Evolutionary conservation across 37 sponge, comb jelly and placozoan species (phyloP).

Genomic region (Chondrilla cf. caribensis): DNA sequence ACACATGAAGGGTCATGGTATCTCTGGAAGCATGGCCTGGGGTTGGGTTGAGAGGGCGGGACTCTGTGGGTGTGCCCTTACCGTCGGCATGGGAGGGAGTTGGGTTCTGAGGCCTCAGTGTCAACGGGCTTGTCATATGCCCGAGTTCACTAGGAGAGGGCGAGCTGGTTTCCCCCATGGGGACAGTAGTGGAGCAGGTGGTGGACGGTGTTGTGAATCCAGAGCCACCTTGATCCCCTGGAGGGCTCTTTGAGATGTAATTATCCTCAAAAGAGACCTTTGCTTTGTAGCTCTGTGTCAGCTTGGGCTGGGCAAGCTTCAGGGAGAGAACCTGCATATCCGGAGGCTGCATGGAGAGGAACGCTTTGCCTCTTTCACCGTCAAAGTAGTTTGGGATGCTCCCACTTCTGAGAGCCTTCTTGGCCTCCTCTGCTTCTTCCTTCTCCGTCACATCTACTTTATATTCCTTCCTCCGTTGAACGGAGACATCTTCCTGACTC

Average conservation of each 20-base stretch:
- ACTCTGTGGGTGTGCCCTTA: slow-evolving; percentile 30
- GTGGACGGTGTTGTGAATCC: slow-evolving; percentile 11
- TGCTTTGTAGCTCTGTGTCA: background rate
- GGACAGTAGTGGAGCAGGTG: slow-evolving; percentile 21
- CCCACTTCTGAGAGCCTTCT: slow-evolving; percentile 39
- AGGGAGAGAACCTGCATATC: slow-evolving; percentile 32
- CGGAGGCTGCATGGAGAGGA: slow-evolving; percentile 34
- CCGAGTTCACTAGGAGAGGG: slow-evolving; percentile 28
- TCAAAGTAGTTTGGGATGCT: slow-evolving; percentile 70
- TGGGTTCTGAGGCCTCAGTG: slow-evolving; percentile 44
- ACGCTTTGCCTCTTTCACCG: slow-evolving; percentile 41
- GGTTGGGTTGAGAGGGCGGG: slow-evolving; percentile 57
- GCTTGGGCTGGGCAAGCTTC: slow-evolving; percentile 34
- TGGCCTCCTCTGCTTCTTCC: slow-evolving; percentile 38
- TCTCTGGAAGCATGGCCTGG: slow-evolving; percentile 34
- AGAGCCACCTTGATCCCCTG: background rate
- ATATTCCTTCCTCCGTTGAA: background rate
- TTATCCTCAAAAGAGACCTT: slow-evolving; percentile 18
- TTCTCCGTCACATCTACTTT: background rate
- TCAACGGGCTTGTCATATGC: background rate
- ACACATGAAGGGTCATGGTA: background rate
- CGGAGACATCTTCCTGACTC: background rate
- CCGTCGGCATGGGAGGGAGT: slow-evolving; percentile 48
- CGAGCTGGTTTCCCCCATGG: slow-evolving; percentile 23
- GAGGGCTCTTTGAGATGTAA: background rate